A percentile compares a stretch with the other conserved stretches of the same genome.
Conservation (phyloP, 2,888 invertebrate species). For the Ferdinandea cuprea region DNA sequence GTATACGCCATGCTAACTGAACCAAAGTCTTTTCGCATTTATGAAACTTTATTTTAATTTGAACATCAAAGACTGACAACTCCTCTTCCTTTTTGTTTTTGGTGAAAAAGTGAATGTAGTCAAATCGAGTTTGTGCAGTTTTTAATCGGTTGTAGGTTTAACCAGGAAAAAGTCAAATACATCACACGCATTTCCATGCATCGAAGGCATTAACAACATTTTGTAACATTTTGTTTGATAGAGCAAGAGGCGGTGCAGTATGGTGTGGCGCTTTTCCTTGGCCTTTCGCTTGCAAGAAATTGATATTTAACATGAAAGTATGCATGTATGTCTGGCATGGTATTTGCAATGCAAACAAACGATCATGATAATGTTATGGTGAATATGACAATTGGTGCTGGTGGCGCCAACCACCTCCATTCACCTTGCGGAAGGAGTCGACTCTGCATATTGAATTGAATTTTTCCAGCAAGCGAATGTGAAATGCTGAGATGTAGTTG, state of each 20-base stretch:
- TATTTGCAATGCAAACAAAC: slow-evolving; percentile 15
- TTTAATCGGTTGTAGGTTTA: slow-evolving; percentile 32
- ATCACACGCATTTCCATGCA: slow-evolving; percentile 39
- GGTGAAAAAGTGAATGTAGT: slow-evolving; percentile 60
- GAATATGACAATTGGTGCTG: slow-evolving; percentile 31
- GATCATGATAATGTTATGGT: slow-evolving; percentile 17
- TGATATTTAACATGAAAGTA: slow-evolving; percentile 52
- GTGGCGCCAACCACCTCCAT: slow-evolving; percentile 40
- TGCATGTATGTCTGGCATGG: background rate
- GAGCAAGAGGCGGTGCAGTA: background rate
- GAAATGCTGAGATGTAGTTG: slow-evolving; percentile 7
- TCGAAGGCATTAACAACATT: slow-evolving; percentile 17
- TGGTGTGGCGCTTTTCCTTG: slow-evolving; percentile 17
- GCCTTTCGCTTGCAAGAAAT: slow-evolving; percentile 51
- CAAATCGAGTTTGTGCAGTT: slow-evolving; percentile 54
- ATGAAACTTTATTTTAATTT: too few species aligned
- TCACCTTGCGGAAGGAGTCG: slow-evolving; percentile 47
- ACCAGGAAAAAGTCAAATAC: slow-evolving; percentile 61
- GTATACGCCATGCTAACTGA: slow-evolving; percentile 5
- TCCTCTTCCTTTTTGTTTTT: slow-evolving; percentile 15
- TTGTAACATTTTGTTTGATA: background rate
- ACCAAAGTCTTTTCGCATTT: background rate
- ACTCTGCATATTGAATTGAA: slow-evolving; percentile 5
- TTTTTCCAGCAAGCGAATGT: slow-evolving; percentile 17
- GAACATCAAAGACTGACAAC: too few species aligned